Evolutionary conservation across 2,888 invertebrate genomes (phyloP), one percentile per base, ranked within the genome.

Genomic region (Ochropacha duplaris): DNA sequence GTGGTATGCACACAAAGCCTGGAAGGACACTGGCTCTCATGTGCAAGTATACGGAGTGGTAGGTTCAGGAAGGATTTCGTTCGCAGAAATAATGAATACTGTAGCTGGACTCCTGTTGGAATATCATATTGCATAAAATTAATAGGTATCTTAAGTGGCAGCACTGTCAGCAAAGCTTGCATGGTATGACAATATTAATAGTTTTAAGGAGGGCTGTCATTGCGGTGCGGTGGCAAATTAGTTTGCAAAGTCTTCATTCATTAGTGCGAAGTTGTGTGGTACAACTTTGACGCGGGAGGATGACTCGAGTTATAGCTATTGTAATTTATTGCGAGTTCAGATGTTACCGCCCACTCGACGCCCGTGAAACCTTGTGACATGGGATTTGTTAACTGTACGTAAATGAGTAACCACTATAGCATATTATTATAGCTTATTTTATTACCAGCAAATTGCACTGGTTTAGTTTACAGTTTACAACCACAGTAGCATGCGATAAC

Each of bases 231-330:
- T 74, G 76, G 78, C 78, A 83, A 86, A 86, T 87, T 84, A 84
- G 81, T 86, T 82, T 62, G 74, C 69, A 68, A 85, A 86, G 81
- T 81, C 81, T 83, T 82, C 80, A 84, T 87, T 84, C 81, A 85
- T 84, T 86, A 84, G 73, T 71, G 66, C 72, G 68, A 81, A 83
- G 79, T 84, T 80, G 74, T 74, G 77, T 74, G 80, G 79, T 70
- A 74, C 74, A 79, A 84, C 74, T 85, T 82, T 74, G 76, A 72
- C 71, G 70, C 66, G 65, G 44, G 44, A 61, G 52, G 62, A 60
- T 61, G 57, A 61, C 56, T 57, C 57, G 59, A 61, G 59, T 75
- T 72, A 65, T 72, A 72, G 72, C 69, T 70, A 75, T 76, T 78
- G 75, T 75, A 72, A 78, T 75, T 76, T 77, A 57, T 57, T 61